A percentile compares a stretch with the other conserved stretches of the same genome.
Evolutionary conservation across 1,140 invertebrate genomes (phyloP).

Genomic region (Zaprionus tsacasi): DNA sequence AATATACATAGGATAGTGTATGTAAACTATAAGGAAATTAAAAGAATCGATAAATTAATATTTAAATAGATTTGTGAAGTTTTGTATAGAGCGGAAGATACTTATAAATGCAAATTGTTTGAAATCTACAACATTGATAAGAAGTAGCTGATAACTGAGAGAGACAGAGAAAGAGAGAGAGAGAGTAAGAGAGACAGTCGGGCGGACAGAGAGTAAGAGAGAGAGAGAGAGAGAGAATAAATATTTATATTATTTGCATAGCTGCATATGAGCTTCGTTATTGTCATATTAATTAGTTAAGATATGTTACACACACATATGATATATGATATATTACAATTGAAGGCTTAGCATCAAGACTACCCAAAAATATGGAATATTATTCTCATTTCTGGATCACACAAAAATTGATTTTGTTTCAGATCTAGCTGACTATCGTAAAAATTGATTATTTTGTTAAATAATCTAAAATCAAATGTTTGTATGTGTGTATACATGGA

Average conservation of each 20-base stretch:
- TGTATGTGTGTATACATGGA: conserved; percentile 66
- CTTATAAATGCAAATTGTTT: conserved; percentile 38
- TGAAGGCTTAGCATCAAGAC: neutral
- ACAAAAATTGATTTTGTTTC: conserved; percentile 28
- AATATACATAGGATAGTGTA: conserved; percentile 22
- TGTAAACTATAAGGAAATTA: neutral
- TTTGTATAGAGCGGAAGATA: conserved; percentile 38
- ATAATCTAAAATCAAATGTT: conserved; percentile 36
- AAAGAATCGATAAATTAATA: conserved; percentile 14
- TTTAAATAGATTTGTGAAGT: conserved; percentile 14
- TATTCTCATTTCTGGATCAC: conserved; percentile 24
- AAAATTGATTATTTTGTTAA: conserved; percentile 1
- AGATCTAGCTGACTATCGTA: neutral
- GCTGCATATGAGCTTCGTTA: conserved; percentile 48
- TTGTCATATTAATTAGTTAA: conserved; percentile 36
- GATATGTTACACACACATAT: conserved; percentile 53
- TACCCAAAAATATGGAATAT: conserved; percentile 19
- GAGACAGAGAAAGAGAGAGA: conserved; percentile 39
- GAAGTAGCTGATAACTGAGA: conserved; percentile 56
- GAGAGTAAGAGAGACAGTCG: conserved; percentile 53
- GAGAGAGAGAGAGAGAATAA: conserved; percentile 22
- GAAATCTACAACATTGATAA: conserved; percentile 71
- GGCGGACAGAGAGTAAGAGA: conserved; percentile 18
- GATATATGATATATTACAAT: neutral
- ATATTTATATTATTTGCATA: conserved; percentile 53